phyloP scores from a whole-genome alignment of 2,113 vertebrate species.

The Coptodon rendalli region DNA sequence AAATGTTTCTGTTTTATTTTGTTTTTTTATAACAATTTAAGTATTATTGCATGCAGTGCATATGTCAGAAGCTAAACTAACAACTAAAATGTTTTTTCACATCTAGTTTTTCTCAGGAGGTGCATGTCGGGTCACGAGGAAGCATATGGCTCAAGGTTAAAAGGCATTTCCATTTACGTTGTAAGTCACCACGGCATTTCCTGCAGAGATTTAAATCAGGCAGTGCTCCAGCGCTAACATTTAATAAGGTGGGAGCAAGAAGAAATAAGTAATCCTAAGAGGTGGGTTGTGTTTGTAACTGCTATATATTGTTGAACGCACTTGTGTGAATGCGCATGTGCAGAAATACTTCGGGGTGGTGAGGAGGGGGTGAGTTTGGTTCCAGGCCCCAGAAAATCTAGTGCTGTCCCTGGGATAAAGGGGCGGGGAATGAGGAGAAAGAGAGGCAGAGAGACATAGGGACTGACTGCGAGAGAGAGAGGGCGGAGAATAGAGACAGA shows the following conservation, averaged over 20 bases:
- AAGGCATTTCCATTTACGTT: neutral
- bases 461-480: neutral
- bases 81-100: neutral
- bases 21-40: neutral
- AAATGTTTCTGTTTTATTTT: neutral
- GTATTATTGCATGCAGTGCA: neutral
- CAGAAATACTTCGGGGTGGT: neutral
- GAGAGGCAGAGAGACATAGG: neutral
- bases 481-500: neutral
- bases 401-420: neutral
- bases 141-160: neutral
- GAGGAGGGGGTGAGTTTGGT: accelerated
- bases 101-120: neutral
- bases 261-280: neutral
- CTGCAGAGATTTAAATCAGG: neutral
- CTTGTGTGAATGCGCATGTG: neutral
- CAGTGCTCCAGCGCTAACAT: neutral
- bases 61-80: neutral
- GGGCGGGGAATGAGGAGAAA: neutral
- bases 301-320: neutral
- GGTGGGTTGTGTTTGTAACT: neutral
- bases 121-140: neutral
- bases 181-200: neutral
- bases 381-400: neutral
- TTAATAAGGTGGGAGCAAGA: neutral